Conservation (phyloP, 2,797 vertebrate genomes). For the Coregonus ussuriensis region DNA sequence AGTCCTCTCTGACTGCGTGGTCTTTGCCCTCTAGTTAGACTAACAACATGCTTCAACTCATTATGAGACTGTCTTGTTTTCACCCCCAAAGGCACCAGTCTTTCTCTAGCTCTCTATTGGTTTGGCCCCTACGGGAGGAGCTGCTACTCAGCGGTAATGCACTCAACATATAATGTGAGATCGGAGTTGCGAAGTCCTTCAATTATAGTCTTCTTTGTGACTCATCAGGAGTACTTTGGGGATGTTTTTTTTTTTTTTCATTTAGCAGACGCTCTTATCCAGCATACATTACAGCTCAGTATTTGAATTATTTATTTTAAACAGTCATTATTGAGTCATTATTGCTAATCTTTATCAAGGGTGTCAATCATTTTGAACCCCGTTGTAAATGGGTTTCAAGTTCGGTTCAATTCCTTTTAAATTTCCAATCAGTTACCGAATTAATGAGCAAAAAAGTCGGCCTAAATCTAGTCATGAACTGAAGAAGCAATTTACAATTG, state of each 20-base stretch:
- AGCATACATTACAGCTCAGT: too few relatives aligned
- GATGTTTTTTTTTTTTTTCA: too few relatives aligned
- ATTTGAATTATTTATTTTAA: too few relatives aligned
- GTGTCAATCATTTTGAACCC: too few relatives aligned
- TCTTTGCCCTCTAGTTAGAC: slow-evolving; percentile 49
- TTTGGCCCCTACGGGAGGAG: slow-evolving; percentile 9
- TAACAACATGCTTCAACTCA: slow-evolving; percentile 31
- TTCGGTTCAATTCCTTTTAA: background rate
- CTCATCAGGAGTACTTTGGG: background rate
- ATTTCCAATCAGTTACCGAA: background rate
- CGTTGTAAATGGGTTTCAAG: background rate
- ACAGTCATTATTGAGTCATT: too few relatives aligned
- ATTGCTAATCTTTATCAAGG: too few relatives aligned
- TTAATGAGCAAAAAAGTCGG: background rate
- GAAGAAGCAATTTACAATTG: background rate
- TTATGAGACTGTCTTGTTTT: slow-evolving; percentile 46
- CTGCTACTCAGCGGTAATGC: background rate
- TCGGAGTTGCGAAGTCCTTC: background rate
- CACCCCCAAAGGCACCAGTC: slow-evolving; percentile 28
- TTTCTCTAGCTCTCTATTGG: slow-evolving; percentile 18
- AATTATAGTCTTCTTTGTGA: slow-evolving; percentile 1
- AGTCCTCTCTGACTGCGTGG: slow-evolving; percentile 29
- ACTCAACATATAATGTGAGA: slow-evolving; percentile 24
- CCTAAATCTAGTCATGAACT: background rate
- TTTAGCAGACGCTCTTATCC: too few relatives aligned